Conservation (phyloP, 2,797 vertebrate genomes). For the Apodemus agrarius region DNA sequence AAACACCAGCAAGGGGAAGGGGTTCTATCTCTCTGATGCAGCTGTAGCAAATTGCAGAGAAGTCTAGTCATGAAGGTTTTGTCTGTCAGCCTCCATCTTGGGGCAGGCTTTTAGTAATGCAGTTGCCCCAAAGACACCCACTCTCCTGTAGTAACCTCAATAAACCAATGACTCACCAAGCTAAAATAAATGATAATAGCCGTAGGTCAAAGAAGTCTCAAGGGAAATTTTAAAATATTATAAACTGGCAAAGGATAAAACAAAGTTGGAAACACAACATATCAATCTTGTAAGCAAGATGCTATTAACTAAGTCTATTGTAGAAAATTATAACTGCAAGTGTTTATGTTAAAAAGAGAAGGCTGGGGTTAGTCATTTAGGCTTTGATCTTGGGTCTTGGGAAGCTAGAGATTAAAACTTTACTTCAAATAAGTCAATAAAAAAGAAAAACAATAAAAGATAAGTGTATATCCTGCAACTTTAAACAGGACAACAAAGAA, state of each 20-base stretch:
- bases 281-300: not conserved
- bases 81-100: not conserved
- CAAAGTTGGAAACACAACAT: not conserved
- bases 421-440: not conserved
- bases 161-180: not conserved
- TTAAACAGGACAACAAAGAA: not conserved
- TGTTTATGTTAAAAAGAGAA: not conserved
- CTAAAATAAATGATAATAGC: not conserved
- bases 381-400: not conserved
- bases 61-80: not conserved
- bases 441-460: not conserved
- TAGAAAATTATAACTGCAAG: not conserved
- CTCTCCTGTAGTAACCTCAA: not conserved
- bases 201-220: not conserved
- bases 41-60: not conserved
- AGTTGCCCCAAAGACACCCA: not conserved
- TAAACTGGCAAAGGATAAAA: not conserved
- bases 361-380: not conserved
- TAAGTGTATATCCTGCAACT: not conserved
- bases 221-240: not conserved
- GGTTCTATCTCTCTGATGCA: not conserved
- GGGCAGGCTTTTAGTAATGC: not conserved
- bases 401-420: not conserved
- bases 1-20: not conserved
- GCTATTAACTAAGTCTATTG: not conserved